Percentiles rank a stretch among this genome's conserved stretches.
These are phyloP conservation scores for Lissocephala sabroskyi DNA, from an alignment of 2,888 invertebrate genomes.

Conservation along the genomic window DNA sequence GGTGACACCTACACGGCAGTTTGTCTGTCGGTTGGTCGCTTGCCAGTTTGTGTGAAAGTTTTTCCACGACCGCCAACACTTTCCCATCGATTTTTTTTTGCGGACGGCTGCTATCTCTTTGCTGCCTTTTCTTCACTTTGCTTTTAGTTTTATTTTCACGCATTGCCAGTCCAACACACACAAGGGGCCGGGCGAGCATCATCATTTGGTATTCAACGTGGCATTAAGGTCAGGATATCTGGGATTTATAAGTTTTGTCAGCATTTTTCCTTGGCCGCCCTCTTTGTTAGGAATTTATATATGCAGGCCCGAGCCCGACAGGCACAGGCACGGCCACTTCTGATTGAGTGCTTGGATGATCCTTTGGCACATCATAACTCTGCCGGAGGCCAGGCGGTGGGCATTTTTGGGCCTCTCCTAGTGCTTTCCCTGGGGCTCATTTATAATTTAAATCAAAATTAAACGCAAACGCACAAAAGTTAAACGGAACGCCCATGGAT, in stretches of 20 bases:
- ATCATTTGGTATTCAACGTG: conserved; percentile 61
- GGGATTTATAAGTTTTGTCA: conserved; percentile 66
- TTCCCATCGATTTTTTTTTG: conserved; percentile 54
- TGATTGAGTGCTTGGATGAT: conserved; percentile 10
- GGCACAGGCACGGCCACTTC: conserved; percentile 31
- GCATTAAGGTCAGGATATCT: conserved; percentile 69
- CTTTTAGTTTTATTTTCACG: conserved; percentile 46
- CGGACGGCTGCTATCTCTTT: conserved; percentile 1
- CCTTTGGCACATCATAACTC: conserved; percentile 53
- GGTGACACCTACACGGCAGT: conserved; percentile 53
- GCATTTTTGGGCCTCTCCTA: not conserved
- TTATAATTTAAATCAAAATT: conserved; percentile 41
- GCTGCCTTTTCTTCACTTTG: conserved; percentile 30
- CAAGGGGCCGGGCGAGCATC: conserved; percentile 28
- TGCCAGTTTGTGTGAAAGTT: not conserved
- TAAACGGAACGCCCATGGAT: not conserved
- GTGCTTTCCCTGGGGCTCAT: conserved; percentile 1
- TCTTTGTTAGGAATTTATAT: conserved; percentile 35
- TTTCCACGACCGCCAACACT: conserved; percentile 46
- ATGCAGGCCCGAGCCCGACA: conserved; percentile 50
- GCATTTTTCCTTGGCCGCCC: conserved; percentile 33
- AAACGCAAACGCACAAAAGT: conserved; percentile 7
- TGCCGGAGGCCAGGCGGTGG: no score
- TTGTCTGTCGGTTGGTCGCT: conserved; percentile 19
- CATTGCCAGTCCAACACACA: conserved; percentile 16